These are phyloP conservation scores for Littorina saxatilis DNA, from an alignment of 1,140 invertebrate species.

Conservation along the genomic window DNA sequence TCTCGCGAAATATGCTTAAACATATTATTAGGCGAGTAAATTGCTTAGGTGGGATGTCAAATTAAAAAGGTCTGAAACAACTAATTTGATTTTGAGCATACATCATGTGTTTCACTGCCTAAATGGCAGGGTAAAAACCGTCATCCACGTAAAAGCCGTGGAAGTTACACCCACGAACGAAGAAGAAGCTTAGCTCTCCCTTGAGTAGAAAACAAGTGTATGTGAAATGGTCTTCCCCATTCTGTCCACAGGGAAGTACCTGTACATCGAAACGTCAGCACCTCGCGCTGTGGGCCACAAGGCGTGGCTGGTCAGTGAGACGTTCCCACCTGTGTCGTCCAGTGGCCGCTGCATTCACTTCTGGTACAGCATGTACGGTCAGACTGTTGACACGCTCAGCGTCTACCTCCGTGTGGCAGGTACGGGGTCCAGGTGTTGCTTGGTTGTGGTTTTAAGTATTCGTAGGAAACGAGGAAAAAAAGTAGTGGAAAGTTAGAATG, in stretches of 20 bases:
- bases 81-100: too few relatives aligned
- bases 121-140: too few relatives aligned
- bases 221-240: too few relatives aligned
- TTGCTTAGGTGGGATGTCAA: too few relatives aligned
- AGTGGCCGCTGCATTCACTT: slow-evolving; percentile 65
- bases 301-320: slow-evolving; percentile 63
- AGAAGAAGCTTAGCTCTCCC: too few relatives aligned
- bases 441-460: slow-evolving; percentile 67
- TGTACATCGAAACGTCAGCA: slow-evolving; percentile 85
- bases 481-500: slow-evolving; percentile 61
- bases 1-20: too few relatives aligned
- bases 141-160: too few relatives aligned
- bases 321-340: slow-evolving; percentile 47
- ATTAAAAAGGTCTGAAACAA: too few relatives aligned
- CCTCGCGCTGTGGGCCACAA: slow-evolving; percentile 82
- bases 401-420: slow-evolving; percentile 54
- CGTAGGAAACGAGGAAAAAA: slow-evolving; percentile 55
- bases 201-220: too few relatives aligned
- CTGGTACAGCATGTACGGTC: slow-evolving; percentile 74
- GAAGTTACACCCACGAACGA: too few relatives aligned
- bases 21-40: too few relatives aligned
- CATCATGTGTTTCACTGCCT: too few relatives aligned
- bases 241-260: slow-evolving; percentile 80
- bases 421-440: slow-evolving; percentile 46
- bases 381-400: slow-evolving; percentile 59